Percentiles rank a stretch among this genome's conserved stretches.
Evolutionary conservation across 1,140 invertebrate genomes (phyloP).

Genomic region (Drosophila setifemur): DNA sequence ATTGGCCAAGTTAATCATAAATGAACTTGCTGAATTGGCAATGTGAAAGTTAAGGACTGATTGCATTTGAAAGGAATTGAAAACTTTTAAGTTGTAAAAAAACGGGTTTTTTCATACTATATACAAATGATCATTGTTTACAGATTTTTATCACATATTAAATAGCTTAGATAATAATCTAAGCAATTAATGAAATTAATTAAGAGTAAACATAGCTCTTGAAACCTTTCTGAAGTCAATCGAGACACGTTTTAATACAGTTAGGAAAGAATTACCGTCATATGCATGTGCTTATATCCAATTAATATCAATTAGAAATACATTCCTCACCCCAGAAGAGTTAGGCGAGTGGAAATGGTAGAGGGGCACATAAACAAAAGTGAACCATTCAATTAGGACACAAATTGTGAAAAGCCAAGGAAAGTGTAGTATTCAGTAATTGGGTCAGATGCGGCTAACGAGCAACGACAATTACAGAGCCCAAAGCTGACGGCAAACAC

Average conservation of each 20-base stretch:
- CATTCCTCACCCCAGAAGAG: background rate
- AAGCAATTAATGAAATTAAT: too few species aligned
- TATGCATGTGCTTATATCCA: background rate
- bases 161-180: too few species aligned
- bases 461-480: conserved; percentile 25
- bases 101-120: background rate
- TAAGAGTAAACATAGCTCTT: too few species aligned
- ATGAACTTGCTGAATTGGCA: background rate
- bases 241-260: too few species aligned
- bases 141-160: too few species aligned
- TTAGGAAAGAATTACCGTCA: too few species aligned
- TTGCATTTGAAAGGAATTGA: too few species aligned
- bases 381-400: conserved; percentile 40
- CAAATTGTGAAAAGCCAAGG: conserved; percentile 35
- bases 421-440: conserved; percentile 20
- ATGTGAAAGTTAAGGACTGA: background rate
- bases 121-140: too few species aligned
- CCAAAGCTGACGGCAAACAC: conserved; percentile 17
- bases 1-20: conserved; percentile 37
- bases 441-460: conserved; percentile 34
- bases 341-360: background rate
- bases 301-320: conserved; percentile 46
- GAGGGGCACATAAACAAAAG: conserved; percentile 9
- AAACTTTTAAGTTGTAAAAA: too few species aligned
- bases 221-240: too few species aligned